Percentiles rank a stretch among this genome's conserved stretches.
phyloP scores from a whole-genome alignment of 2,797 vertebrate species.

The Anguilla pacifica region DNA sequence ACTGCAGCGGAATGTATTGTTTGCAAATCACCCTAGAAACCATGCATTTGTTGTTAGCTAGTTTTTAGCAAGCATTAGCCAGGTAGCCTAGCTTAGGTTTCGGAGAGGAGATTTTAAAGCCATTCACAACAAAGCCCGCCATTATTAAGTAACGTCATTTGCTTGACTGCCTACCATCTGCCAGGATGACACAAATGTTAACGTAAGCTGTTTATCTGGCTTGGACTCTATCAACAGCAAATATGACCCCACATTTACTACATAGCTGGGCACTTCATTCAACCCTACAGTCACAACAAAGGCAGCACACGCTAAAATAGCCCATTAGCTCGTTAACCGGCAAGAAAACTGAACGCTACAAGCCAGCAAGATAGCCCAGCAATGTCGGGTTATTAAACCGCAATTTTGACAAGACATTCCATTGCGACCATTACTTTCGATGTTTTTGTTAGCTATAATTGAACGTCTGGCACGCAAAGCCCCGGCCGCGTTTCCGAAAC shows the following conservation, averaged over 20 bases:
- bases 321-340: neutral
- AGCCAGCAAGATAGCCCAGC: neutral
- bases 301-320: neutral
- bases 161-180: too few relatives aligned
- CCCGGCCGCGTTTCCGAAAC: conserved; percentile 28
- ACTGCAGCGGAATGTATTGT: neutral
- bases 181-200: neutral
- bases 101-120: neutral
- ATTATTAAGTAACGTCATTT: neutral
- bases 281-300: neutral
- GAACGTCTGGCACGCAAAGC: conserved; percentile 9
- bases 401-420: neutral
- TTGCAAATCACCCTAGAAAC: neutral
- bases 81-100: neutral
- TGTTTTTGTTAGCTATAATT: neutral
- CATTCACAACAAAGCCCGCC: neutral
- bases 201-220: neutral
- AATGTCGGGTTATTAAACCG: neutral
- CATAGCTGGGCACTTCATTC: neutral
- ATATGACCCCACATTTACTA: neutral
- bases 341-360: neutral
- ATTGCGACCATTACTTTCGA: neutral
- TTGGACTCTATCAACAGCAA: neutral
- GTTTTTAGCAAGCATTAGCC: neutral
- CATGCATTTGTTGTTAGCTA: neutral